Base-by-base conservation (phyloP, 1,140 invertebrate genomes). In the Dinothrombium tinctorium region DNA sequence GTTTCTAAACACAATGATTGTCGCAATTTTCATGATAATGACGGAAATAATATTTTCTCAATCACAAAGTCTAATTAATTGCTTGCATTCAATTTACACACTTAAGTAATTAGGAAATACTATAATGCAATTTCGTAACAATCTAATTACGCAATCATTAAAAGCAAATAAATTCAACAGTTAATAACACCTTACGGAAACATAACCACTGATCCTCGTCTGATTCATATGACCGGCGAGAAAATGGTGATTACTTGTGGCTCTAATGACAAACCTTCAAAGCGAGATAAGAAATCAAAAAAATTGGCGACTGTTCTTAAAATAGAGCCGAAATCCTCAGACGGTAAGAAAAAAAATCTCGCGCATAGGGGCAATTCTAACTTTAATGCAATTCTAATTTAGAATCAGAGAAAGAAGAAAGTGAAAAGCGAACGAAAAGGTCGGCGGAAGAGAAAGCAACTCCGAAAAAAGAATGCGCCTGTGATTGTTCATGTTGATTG, bases 241-340 rank as follows among this genome's bases (percentile, higher is more conserved):
- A 69, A 76, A 26, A 74, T 84, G 59, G 73, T 75, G 8, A 80
- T 84, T 53, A 71, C 77, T 49, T 84, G 80, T 52, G 76, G 37
- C 14, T 15, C 37, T 11, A 5, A 21, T 6, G 22, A 39, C n/a
- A n/a, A n/a, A n/a, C 22, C 22, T 7, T n/a, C 22, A 11, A 9
- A 36, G 17, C 19, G 26, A 26, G 11, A 22, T 15, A 26, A 39
- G 15, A 39, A 29, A 21, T 8, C 17, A 2, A 36, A 36, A 36
- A 20, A 12, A 21, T 4, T 36, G 12, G 17, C 12, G 17, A 36
- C 33, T 11, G 23, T 36, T 21, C 17, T 36, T 9, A 36, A 22
- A 21, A 33, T 38, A 2, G 21, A 38, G 12, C 12, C 11, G 8
- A 38, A 22, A 20, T 6, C 14, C 22, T 20, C 11, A 8, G 26